Conservation (phyloP, 2,888 invertebrate genomes). For the Catonia carolina region DNA sequence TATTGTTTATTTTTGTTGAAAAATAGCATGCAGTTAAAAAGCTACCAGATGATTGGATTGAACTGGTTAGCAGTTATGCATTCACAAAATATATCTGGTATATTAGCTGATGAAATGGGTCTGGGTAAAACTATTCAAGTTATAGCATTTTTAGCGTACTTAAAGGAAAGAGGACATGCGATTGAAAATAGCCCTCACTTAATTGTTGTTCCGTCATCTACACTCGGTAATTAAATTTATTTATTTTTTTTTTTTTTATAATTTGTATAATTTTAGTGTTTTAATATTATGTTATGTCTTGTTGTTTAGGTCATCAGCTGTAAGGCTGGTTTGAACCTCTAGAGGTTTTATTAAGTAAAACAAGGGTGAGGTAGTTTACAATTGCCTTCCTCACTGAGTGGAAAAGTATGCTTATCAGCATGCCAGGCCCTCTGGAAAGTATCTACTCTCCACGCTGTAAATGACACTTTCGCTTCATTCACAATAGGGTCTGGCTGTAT, state of each 20-base stretch:
- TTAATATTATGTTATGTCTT: conserved; percentile 3
- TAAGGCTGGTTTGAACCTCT: no score
- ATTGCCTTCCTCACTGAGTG: no score
- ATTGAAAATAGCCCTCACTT: conserved; percentile 65
- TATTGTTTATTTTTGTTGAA: no score
- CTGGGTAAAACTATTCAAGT: conserved; percentile 90
- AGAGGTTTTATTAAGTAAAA: no score
- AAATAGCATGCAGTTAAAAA: conserved; percentile 68
- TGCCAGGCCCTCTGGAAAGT: no score
- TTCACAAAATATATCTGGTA: conserved; percentile 83
- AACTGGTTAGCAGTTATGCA: conserved; percentile 91
- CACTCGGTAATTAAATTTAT: conserved; percentile 73
- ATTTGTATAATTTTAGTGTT: not conserved
- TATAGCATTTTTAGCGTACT: conserved; percentile 83
- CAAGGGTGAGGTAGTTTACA: no score
- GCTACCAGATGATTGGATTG: conserved; percentile 81
- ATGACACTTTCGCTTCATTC: no score
- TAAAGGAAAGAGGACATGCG: conserved; percentile 69
- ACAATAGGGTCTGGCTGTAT: no score
- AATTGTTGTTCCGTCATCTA: conserved; percentile 94
- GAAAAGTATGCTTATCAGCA: no score
- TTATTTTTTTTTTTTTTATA: not conserved
- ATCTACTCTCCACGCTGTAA: no score
- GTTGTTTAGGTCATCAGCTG: no score
- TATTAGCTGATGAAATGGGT: conserved; percentile 97